phyloP scores from a whole-genome alignment of 2,797 vertebrate species.

The Limosa lapponica region DNA sequence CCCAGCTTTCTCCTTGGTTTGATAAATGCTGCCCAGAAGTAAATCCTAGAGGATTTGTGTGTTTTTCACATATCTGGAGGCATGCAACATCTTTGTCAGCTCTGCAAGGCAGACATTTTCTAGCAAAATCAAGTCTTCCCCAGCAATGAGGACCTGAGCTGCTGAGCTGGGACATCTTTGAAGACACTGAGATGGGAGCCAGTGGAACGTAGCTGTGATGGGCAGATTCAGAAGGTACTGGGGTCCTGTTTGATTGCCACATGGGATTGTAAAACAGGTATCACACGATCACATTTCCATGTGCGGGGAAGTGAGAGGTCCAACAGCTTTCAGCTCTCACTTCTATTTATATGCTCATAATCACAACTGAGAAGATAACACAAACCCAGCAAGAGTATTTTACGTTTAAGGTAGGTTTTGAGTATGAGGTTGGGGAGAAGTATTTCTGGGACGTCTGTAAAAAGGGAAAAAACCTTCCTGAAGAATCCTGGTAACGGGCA shows the following conservation, averaged over 20 bases:
- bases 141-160: neutral
- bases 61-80: neutral
- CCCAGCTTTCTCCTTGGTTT: neutral
- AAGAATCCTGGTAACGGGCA: neutral
- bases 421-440: neutral
- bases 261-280: neutral
- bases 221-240: neutral
- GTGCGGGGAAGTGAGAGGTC: neutral
- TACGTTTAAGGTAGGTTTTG: neutral
- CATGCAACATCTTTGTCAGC: neutral
- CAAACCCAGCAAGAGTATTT: neutral
- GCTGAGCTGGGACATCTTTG: neutral
- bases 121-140: neutral
- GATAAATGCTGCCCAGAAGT: neutral
- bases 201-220: neutral
- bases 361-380: neutral
- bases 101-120: neutral
- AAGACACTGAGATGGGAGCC: neutral
- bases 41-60: neutral
- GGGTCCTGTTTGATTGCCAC: rapidly evolving
- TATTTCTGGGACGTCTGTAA: neutral
- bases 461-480: rapidly evolving
- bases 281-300: rapidly evolving
- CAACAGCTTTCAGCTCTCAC: neutral
- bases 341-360: neutral